Base-by-base conservation (phyloP, 1,140 invertebrate genomes). In the Rhagoletis pomonella region DNA sequence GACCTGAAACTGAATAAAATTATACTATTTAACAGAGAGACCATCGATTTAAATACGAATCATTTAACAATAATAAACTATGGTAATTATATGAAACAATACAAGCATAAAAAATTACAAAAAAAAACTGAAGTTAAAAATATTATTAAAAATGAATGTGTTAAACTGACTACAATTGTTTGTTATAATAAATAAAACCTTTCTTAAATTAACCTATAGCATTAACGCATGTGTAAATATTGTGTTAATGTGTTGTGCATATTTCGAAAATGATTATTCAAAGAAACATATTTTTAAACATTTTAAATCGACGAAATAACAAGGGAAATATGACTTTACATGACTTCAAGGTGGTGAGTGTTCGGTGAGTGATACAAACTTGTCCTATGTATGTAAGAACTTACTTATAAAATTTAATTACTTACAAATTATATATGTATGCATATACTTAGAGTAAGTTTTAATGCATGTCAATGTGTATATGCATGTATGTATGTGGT, bases 1-100 rank as follows among this genome's bases (percentile, higher is more conserved):
- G n/a, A 81, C 73, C 73, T 81, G 73, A 81, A 81, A 81, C 73
- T 81, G 50, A 81, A 81, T 81, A 81, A 55, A 81, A 81, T 81
- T 81, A 81, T 81, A 81, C 47, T 81, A 55, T 81, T 10, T 81
- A 81, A 55, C 47, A 81, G 47, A 81, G 73, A 81, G 73, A 81
- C 47, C 44, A 55, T 81, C n/a, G 47, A 7, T 73, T 17, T 44
- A 73, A 1, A 62, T 47, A 47, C 42, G 44, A 73, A 42, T 42
- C 39, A 73, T 67, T 55, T 44, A 73, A 73, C 67, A 73, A 73
- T 47, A 73, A 73, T 44, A 73, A 67, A 73, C 44, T 81, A 55
- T 19, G 73, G 47, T 81, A 81, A 19, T 81, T 58, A 81, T n/a
- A 81, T 42, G 44, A 81, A 81, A 81, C 19, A 81, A 17, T 81